Percentiles rank a stretch among this genome's conserved stretches.
Evolutionary conservation across 2,113 vertebrate genomes (phyloP).

Genomic region (Gopherus evgoodei): DNA sequence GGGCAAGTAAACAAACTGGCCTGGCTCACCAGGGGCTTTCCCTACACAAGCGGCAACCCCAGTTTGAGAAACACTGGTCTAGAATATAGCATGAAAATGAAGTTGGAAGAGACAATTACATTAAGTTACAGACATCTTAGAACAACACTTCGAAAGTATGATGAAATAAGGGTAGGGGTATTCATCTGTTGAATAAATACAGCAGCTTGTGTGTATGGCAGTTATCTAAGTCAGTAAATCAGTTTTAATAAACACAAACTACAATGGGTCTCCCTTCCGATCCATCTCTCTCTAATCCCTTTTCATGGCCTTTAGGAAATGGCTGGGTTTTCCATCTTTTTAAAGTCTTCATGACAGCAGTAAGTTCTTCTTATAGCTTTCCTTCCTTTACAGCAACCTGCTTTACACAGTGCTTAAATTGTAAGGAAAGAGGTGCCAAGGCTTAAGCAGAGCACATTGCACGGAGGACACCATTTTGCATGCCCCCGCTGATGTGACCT

Average conservation of each 20-base stretch:
- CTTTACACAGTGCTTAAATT: neutral
- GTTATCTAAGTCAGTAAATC: neutral
- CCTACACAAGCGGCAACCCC: no score
- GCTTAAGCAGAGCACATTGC: neutral
- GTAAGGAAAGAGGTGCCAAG: neutral
- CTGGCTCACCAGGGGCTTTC: no score
- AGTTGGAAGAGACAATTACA: neutral
- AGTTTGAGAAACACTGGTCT: neutral
- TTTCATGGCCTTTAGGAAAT: neutral
- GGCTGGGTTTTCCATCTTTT: neutral
- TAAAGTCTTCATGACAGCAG: no score
- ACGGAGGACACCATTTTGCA: neutral
- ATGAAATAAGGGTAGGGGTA: neutral
- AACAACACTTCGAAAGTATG: neutral
- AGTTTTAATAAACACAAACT: rapidly evolving
- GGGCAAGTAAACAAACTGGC: no score
- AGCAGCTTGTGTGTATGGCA: neutral
- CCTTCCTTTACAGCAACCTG: neutral
- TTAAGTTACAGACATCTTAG: neutral
- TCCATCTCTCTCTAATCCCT: neutral
- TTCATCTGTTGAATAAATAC: rapidly evolving
- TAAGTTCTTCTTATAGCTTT: neutral
- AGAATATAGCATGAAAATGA: neutral
- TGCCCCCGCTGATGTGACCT: neutral
- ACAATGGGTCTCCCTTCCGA: neutral